phyloP scores from a whole-genome alignment of 2,113 vertebrate genomes.

The Corythoichthys intestinalis region DNA sequence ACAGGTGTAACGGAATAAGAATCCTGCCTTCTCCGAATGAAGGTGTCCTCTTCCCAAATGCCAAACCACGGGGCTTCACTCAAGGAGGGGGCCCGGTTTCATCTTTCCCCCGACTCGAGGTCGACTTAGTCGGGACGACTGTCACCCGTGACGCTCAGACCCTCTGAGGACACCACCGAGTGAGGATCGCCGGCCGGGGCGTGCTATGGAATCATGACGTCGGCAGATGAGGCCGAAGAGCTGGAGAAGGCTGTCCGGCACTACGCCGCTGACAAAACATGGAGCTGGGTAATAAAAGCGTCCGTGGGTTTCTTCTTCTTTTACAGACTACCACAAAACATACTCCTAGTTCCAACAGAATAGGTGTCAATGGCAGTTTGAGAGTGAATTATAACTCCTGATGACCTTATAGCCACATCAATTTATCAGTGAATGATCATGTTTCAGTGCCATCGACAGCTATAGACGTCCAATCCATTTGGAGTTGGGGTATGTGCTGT shows the following conservation, averaged over 20 bases:
- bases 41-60: constrained; percentile 32
- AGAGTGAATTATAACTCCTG: no score
- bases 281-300: constrained; percentile 69
- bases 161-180: constrained; percentile 25
- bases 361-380: no score
- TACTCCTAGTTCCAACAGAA: no score
- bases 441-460: no score
- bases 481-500: no score
- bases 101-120: constrained; percentile 50
- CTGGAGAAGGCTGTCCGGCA: constrained; percentile 48
- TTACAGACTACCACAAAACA: no score
- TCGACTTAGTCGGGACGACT: constrained; percentile 57
- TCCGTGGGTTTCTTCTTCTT: no score
- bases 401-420: no score
- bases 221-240: constrained; percentile 55
- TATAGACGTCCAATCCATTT: no score
- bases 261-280: constrained; percentile 57
- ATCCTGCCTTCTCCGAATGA: neutral
- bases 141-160: constrained; percentile 42
- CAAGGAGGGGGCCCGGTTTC: constrained; percentile 38
- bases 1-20: constrained; percentile 24
- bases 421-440: no score
- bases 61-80: constrained; percentile 46
- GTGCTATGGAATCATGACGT: constrained; percentile 61
- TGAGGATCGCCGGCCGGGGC: constrained; percentile 7